Evolutionary conservation across 2,888 invertebrate genomes (phyloP).

Genomic region (Linyphia triangularis): DNA sequence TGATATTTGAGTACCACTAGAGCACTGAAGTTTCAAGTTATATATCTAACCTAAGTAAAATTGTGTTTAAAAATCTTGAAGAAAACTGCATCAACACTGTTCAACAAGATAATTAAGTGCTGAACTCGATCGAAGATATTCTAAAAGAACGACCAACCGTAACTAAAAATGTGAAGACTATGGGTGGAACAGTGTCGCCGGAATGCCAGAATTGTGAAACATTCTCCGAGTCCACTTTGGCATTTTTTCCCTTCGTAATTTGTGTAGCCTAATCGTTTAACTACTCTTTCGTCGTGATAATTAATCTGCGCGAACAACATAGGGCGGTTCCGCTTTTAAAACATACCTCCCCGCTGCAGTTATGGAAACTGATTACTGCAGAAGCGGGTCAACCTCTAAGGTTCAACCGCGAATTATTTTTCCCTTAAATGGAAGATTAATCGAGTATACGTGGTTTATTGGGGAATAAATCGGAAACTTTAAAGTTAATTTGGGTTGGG

Average conservation of each 20-base stretch:
- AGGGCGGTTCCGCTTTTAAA: slow-evolving; percentile 59
- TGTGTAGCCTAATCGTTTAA: slow-evolving; percentile 58
- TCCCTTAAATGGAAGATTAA: slow-evolving; percentile 50
- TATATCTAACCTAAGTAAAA: no score
- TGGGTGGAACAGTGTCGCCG: not conserved
- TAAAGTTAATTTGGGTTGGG: slow-evolving; percentile 30
- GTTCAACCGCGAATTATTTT: slow-evolving; percentile 53
- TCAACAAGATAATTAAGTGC: no score
- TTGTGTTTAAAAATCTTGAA: no score
- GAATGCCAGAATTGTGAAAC: slow-evolving; percentile 61
- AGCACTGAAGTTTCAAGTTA: no score
- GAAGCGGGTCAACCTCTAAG: slow-evolving; percentile 33
- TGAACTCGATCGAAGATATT: no score
- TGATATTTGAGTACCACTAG: no score
- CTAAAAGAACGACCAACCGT: no score
- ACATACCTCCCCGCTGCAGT: slow-evolving; percentile 40
- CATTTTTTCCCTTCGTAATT: slow-evolving; percentile 53
- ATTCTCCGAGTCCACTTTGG: slow-evolving; percentile 19
- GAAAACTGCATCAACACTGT: no score
- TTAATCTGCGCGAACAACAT: slow-evolving; percentile 57
- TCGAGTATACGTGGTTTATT: slow-evolving; percentile 53
- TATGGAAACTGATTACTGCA: slow-evolving; percentile 59
- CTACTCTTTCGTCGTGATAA: slow-evolving; percentile 55
- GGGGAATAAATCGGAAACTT: slow-evolving; percentile 54
- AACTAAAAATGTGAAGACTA: no score